phyloP scores from a whole-genome alignment of 2,797 vertebrate genomes.

The Octomys mimax region DNA sequence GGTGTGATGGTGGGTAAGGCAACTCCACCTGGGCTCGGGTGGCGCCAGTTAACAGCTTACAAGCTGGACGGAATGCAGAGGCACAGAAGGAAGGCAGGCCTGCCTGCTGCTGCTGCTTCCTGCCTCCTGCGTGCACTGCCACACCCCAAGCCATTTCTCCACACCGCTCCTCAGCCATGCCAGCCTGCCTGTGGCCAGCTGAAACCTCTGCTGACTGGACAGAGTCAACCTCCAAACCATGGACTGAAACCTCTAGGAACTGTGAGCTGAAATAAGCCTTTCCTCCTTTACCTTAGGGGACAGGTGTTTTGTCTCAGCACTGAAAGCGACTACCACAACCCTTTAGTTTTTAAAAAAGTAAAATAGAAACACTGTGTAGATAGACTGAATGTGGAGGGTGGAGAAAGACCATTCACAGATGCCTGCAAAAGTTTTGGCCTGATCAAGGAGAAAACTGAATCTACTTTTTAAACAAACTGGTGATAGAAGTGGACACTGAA shows the following conservation, averaged over 20 bases:
- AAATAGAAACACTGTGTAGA: neutral
- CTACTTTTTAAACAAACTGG: neutral
- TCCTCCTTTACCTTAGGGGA: neutral
- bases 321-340: neutral
- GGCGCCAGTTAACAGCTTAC: neutral
- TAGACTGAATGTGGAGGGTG: too few relatives aligned
- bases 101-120: neutral
- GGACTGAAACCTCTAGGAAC: neutral
- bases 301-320: neutral
- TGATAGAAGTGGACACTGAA: neutral
- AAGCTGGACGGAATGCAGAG: neutral
- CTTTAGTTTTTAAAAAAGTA: neutral
- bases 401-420: neutral
- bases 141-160: neutral
- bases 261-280: neutral
- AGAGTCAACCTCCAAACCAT: too few relatives aligned
- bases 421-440: neutral
- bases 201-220: neutral
- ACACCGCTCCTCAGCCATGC: neutral
- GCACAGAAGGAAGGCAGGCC: neutral
- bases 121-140: neutral
- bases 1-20: neutral
- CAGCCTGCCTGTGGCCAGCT: neutral
- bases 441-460: neutral
- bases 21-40: neutral